Percentiles rank a stretch among this genome's conserved stretches.
phyloP scores from a whole-genome alignment of 1,140 invertebrate genomes.

The Musca domestica region DNA sequence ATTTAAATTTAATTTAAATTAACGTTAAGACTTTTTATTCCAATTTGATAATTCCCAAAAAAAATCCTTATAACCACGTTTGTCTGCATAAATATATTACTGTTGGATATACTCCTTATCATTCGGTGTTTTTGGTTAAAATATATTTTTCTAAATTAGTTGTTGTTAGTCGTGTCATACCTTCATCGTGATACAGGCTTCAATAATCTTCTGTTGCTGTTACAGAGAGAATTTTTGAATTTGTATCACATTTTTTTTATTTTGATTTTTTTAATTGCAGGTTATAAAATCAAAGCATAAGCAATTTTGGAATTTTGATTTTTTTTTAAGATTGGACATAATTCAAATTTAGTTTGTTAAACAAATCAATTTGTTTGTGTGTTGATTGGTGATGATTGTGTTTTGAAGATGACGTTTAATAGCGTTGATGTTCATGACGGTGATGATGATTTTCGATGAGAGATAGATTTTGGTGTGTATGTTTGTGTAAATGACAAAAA shows the following conservation, averaged over 20 bases:
- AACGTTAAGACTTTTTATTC: no score
- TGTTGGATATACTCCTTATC: neutral
- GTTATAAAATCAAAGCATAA: neutral
- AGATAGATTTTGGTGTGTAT: neutral
- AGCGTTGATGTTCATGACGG: no score
- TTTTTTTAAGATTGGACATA: no score
- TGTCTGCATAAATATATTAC: neutral
- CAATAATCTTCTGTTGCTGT: conserved; percentile 79
- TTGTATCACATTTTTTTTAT: conserved; percentile 28
- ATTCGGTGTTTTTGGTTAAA: neutral
- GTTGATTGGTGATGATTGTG: neutral
- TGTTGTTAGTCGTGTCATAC: conserved; percentile 59
- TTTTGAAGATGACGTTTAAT: neutral
- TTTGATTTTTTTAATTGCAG: conserved; percentile 23
- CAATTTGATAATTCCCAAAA: no score
- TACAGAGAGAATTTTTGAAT: conserved; percentile 42
- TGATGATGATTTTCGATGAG: neutral
- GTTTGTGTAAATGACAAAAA: neutral
- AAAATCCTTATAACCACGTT: no score
- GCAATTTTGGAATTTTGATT: conserved; percentile 17
- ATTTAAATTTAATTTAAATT: no score
- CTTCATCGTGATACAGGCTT: conserved; percentile 87
- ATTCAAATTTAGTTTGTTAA: conserved; percentile 7
- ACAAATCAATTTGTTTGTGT: neutral
- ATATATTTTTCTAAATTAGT: conserved; percentile 5